A percentile compares a stretch with the other conserved stretches of the same genome.
phyloP scores from a whole-genome alignment of 30 jellyfish, hydroid and myxozoan genomes.

The Turritopsis dohrnii region DNA sequence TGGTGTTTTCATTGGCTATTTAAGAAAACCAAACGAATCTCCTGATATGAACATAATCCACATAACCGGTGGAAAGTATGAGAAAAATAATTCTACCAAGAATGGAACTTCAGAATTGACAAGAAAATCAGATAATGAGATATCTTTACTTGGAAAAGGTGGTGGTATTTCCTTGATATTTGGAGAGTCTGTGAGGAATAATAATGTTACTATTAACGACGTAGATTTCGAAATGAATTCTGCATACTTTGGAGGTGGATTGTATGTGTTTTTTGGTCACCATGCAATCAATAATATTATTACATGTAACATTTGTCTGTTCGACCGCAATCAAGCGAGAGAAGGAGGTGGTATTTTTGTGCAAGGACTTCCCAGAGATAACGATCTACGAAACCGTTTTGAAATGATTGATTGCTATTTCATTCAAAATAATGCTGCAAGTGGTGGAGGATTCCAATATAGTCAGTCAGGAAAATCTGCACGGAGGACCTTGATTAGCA shows the following conservation, averaged over 20 bases:
- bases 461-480: not conserved
- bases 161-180: conserved; percentile 23
- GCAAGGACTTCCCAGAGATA: not conserved
- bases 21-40: not conserved
- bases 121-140: too few species aligned
- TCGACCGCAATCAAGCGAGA: not conserved
- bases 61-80: not conserved
- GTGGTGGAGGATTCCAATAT: conserved; percentile 19
- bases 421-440: not conserved
- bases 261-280: conserved; percentile 5
- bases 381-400: not conserved
- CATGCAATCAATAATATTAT: not conserved
- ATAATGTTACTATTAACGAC: not conserved
- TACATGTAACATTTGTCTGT: not conserved
- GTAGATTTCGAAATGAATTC: not conserved
- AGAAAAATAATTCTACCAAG: not conserved
- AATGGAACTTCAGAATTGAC: too few species aligned
- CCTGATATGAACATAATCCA: not conserved
- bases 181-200: conserved; percentile 12
- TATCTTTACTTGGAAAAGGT: conserved; percentile 25
- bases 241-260: conserved; percentile 24
- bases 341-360: conserved; percentile 26
- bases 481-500: not conserved
- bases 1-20: not conserved
- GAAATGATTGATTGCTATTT: not conserved